These are phyloP conservation scores for Sciurus niger DNA, from an alignment of 2,113 vertebrate genomes.

Conservation along the genomic window DNA sequence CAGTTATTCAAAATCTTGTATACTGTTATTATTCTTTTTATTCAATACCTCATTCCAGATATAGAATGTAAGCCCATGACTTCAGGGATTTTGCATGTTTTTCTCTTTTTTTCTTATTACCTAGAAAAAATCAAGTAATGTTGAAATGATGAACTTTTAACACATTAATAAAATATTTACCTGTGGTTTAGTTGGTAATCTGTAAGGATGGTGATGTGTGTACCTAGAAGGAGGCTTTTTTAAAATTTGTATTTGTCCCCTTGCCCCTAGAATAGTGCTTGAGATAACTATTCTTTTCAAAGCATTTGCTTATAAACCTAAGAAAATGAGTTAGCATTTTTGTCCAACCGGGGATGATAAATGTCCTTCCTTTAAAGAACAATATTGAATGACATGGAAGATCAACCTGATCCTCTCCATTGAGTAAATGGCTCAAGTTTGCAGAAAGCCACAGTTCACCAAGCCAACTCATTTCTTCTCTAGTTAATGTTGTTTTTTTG, in stretches of 20 bases:
- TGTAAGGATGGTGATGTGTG: background rate
- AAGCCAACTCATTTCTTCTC: background rate
- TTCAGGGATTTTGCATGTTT: background rate
- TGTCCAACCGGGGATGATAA: background rate
- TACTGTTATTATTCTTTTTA: background rate
- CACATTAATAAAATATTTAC: too few relatives aligned
- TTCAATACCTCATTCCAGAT: background rate
- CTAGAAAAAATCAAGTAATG: background rate
- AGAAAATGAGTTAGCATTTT: background rate
- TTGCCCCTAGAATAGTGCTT: background rate
- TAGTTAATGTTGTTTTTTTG: background rate
- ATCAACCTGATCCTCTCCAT: background rate
- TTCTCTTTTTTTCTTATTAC: background rate
- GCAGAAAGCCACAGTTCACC: background rate
- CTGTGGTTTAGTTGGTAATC: background rate
- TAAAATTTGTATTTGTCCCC: background rate
- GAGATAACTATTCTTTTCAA: slow-evolving; percentile 20
- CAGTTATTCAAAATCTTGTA: background rate
- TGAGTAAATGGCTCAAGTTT: background rate
- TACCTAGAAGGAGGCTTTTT: background rate
- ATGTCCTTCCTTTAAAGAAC: background rate
- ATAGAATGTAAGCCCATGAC: background rate
- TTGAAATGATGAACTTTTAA: background rate
- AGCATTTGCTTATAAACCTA: slow-evolving; percentile 6
- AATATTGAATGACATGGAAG: background rate